phyloP scores from a whole-genome alignment of 2,888 invertebrate species.

The Rotaria macrura region DNA sequence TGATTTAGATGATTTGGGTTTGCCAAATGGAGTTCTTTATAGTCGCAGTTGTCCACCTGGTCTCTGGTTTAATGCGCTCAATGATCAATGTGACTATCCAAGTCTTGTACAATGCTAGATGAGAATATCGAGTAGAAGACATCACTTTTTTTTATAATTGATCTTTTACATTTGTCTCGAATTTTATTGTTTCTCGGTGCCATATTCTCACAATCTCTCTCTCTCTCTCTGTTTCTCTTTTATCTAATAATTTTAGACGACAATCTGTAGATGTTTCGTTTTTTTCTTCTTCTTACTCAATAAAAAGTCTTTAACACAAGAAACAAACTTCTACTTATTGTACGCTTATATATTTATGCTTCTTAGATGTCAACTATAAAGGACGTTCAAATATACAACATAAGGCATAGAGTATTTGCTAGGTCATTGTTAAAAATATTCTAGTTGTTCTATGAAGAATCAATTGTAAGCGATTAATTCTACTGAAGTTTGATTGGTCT shows the following conservation, averaged over 20 bases:
- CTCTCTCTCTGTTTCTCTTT: not conserved
- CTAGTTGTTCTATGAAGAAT: too few relatives aligned
- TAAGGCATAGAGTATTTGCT: too few relatives aligned
- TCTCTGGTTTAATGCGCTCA: conserved; percentile 26
- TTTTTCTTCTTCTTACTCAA: not conserved
- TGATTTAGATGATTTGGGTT: conserved; percentile 22
- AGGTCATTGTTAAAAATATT: too few relatives aligned
- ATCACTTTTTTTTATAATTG: not conserved
- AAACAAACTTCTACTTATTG: not conserved
- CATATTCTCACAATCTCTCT: not conserved
- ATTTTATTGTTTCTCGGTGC: not conserved
- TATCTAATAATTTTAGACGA: not conserved
- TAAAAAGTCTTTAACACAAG: not conserved
- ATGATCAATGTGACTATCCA: conserved; percentile 33
- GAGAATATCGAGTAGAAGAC: not conserved
- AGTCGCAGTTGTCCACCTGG: conserved; percentile 33
- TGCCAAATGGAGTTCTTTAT: conserved; percentile 32
- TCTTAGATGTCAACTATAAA: too few relatives aligned
- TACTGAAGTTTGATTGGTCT: too few relatives aligned
- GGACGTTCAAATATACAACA: too few relatives aligned
- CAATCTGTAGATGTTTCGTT: not conserved
- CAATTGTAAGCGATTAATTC: too few relatives aligned
- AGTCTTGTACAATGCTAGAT: conserved; percentile 25
- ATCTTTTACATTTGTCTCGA: not conserved
- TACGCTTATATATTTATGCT: too few relatives aligned